Conservation (phyloP, 2,113 vertebrate genomes). For the Carollia perspicillata region DNA sequence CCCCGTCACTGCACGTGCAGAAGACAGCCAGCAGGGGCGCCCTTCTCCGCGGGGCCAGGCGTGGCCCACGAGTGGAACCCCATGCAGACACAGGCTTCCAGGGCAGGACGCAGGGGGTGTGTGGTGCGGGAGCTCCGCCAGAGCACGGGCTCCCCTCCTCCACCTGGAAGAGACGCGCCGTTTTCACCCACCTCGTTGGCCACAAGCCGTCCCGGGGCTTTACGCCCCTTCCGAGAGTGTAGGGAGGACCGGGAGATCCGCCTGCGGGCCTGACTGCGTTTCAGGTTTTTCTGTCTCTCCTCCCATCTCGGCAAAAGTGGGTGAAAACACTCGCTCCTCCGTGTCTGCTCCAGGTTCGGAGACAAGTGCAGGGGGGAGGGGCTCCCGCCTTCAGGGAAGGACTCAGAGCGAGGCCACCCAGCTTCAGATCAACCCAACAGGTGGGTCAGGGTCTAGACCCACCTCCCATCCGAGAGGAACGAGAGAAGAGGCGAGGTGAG, state of each 20-base stretch:
- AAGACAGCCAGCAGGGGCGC: not conserved
- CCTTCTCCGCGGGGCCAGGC: fast-evolving
- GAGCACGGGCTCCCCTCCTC: fast-evolving
- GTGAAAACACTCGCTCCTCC: fast-evolving
- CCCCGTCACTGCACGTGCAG: fast-evolving
- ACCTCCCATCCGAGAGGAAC: fast-evolving
- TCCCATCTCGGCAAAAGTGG: not conserved
- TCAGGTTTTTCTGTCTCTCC: fast-evolving
- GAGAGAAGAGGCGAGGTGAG: fast-evolving
- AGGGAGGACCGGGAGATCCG: fast-evolving
- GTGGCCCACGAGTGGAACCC: fast-evolving
- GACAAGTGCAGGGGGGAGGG: fast-evolving
- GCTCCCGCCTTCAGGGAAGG: fast-evolving
- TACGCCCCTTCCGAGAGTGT: fast-evolving
- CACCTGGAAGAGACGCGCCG: not conserved
- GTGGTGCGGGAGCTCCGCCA: not conserved
- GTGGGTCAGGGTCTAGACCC: fast-evolving
- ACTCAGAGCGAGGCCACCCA: not conserved
- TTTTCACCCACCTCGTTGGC: not conserved
- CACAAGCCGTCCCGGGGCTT: fast-evolving
- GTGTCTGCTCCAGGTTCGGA: not conserved
- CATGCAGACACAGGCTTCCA: fast-evolving
- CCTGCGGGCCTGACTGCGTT: fast-evolving
- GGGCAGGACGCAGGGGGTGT: not conserved
- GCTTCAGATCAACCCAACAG: not conserved